Evolutionary conservation across 2,888 invertebrate species (phyloP).

Genomic region (Andricus quercusramuli): DNA sequence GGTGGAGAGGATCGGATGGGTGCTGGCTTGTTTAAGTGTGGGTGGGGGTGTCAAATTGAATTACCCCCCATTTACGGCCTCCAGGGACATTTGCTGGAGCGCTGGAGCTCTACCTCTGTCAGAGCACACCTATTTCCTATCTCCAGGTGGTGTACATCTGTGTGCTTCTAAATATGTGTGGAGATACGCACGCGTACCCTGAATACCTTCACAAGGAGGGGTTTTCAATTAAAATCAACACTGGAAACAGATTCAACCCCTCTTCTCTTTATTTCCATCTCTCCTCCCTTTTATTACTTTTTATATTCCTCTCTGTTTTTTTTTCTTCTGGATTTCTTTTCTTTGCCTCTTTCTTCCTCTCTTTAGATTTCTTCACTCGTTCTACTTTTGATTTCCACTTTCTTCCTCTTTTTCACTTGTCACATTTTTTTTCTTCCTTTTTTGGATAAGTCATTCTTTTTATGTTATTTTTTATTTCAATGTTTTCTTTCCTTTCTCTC

Average conservation of each 20-base stretch:
- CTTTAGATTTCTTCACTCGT: slow-evolving; percentile 5
- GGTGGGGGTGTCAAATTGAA: slow-evolving; percentile 78
- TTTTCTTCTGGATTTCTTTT: slow-evolving; percentile 12
- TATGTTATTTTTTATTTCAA: too few relatives aligned
- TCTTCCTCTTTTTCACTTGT: not conserved
- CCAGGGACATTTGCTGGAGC: slow-evolving; percentile 72
- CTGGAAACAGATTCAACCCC: slow-evolving; percentile 42
- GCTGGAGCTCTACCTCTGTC: slow-evolving; percentile 62
- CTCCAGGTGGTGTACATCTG: slow-evolving; percentile 19
- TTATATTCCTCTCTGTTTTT: not conserved
- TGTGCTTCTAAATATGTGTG: slow-evolving; percentile 19
- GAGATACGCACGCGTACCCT: slow-evolving; percentile 35
- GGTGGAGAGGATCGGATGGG: slow-evolving; percentile 62
- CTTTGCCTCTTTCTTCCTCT: slow-evolving; percentile 21
- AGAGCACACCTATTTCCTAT: slow-evolving; percentile 43
- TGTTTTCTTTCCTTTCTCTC: too few relatives aligned
- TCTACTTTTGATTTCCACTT: not conserved
- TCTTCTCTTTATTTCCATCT: slow-evolving; percentile 46
- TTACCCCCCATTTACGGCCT: slow-evolving; percentile 72
- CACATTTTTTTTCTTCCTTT: too few relatives aligned
- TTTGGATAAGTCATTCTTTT: not conserved
- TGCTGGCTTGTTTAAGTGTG: slow-evolving; percentile 76
- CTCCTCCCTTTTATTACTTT: slow-evolving; percentile 43
- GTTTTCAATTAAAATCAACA: slow-evolving; percentile 44
- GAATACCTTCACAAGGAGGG: slow-evolving; percentile 34